phyloP scores from a whole-genome alignment of 1,140 invertebrate species.

The Hestina assimilis region DNA sequence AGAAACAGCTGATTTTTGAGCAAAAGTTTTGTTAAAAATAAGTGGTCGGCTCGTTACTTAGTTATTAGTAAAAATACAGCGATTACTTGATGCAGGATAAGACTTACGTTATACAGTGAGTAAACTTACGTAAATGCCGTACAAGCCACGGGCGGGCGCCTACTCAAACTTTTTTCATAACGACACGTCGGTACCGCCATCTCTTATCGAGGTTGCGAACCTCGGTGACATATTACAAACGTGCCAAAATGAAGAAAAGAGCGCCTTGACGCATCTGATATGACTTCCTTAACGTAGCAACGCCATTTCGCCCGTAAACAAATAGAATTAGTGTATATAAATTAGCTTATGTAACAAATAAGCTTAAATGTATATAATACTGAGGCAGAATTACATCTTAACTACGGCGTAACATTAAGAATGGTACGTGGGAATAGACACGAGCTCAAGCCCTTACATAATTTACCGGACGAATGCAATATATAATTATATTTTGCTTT shows the following conservation, averaged over 20 bases:
- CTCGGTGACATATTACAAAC: slow-evolving; percentile 13
- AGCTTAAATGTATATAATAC: slow-evolving; percentile 79
- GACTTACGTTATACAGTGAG: slow-evolving; percentile 71
- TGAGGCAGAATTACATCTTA: slow-evolving; percentile 78
- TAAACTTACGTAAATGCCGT: slow-evolving; percentile 70
- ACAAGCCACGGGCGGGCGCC: slow-evolving; percentile 68
- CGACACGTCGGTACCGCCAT: slow-evolving; percentile 35
- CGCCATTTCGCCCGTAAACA: slow-evolving; percentile 71
- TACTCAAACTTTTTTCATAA: slow-evolving; percentile 38
- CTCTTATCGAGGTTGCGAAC: slow-evolving; percentile 26
- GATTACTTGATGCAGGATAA: slow-evolving; percentile 69
- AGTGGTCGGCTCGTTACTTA: slow-evolving; percentile 63
- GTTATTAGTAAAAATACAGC: slow-evolving; percentile 73
- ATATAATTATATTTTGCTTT: slow-evolving; percentile 78
- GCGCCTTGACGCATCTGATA: slow-evolving; percentile 70
- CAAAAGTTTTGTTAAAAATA: slow-evolving; percentile 75
- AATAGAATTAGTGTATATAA: slow-evolving; percentile 76
- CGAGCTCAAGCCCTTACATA: slow-evolving; percentile 77
- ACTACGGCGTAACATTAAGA: slow-evolving; percentile 77
- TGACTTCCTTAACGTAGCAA: slow-evolving; percentile 70
- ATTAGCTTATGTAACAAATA: slow-evolving; percentile 78
- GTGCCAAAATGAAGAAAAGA: slow-evolving; percentile 10
- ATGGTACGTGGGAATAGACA: slow-evolving; percentile 76
- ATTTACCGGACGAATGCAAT: slow-evolving; percentile 78
- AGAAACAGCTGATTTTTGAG: slow-evolving; percentile 69